These are phyloP conservation scores for Cosmia pyralina DNA, from an alignment of 2,888 invertebrate species.

Conservation along the genomic window DNA sequence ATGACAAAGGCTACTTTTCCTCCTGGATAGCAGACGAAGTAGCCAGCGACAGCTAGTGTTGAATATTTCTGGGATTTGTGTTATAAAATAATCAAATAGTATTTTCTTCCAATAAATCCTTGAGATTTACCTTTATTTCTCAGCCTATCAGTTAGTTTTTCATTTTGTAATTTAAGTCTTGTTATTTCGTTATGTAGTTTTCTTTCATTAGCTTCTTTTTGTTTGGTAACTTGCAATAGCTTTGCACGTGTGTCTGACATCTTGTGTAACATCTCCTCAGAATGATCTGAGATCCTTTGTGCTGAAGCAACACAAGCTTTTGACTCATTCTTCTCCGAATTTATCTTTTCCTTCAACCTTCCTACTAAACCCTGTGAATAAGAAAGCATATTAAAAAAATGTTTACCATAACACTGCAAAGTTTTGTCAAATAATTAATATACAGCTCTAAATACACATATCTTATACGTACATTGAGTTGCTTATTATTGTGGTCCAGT, in stretches of 20 bases:
- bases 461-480: constrained; percentile 79
- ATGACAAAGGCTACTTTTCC: no score
- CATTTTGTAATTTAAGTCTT: constrained; percentile 81
- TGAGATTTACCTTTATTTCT: constrained; percentile 78
- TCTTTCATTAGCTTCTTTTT: constrained; percentile 82
- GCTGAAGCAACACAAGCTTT: constrained; percentile 85
- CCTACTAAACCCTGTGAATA: constrained; percentile 73
- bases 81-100: neutral
- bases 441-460: neutral
- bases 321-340: constrained; percentile 82
- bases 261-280: constrained; percentile 79
- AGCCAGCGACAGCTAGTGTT: neutral
- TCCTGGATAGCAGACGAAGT: no score
- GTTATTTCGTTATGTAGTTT: constrained; percentile 80
- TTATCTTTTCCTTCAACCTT: constrained; percentile 79
- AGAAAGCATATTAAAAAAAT: constrained; percentile 10
- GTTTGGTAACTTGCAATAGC: constrained; percentile 79
- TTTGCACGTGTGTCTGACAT: constrained; percentile 77
- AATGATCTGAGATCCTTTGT: constrained; percentile 83
- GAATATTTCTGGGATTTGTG: neutral
- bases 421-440: neutral
- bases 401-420: no score
- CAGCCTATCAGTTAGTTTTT: constrained; percentile 81
- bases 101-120: neutral
- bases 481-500: constrained; percentile 82